Evolutionary conservation across 2,888 invertebrate species (phyloP).

Genomic region (Osmoderma eremita): DNA sequence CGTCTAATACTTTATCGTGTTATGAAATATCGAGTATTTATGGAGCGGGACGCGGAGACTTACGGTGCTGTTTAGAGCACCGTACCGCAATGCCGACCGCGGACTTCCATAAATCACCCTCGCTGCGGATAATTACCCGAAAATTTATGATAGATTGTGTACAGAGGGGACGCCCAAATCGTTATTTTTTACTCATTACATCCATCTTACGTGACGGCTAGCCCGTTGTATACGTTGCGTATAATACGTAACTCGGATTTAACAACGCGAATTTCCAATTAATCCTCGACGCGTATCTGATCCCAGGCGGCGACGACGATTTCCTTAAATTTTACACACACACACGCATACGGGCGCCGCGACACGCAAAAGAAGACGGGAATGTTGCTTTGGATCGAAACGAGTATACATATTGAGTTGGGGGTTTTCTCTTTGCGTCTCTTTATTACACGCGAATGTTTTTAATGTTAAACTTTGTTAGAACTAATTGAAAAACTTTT

Average conservation of each 20-base stretch:
- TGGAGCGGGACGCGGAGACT: background rate
- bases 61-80: background rate
- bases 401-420: no score
- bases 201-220: no score
- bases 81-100: slow-evolving; percentile 4
- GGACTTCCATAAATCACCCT: slow-evolving; percentile 13
- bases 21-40: slow-evolving; percentile 35
- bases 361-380: no score
- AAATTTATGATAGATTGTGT: slow-evolving; percentile 35
- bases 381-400: no score
- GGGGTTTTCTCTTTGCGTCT: no score
- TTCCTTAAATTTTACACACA: no score
- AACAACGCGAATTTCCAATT: no score
- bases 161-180: background rate
- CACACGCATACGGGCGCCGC: no score
- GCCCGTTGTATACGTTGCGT: no score
- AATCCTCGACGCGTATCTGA: no score
- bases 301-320: no score
- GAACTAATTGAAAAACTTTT: slow-evolving; percentile 50
- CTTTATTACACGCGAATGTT: slow-evolving; percentile 30
- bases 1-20: slow-evolving; percentile 36
- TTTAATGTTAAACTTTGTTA: slow-evolving; percentile 43
- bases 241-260: no score
- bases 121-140: slow-evolving; percentile 27
- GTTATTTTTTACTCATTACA: background rate